These are phyloP conservation scores for Penaeus chinensis DNA, from an alignment of 1,140 invertebrate species.

Conservation along the genomic window DNA sequence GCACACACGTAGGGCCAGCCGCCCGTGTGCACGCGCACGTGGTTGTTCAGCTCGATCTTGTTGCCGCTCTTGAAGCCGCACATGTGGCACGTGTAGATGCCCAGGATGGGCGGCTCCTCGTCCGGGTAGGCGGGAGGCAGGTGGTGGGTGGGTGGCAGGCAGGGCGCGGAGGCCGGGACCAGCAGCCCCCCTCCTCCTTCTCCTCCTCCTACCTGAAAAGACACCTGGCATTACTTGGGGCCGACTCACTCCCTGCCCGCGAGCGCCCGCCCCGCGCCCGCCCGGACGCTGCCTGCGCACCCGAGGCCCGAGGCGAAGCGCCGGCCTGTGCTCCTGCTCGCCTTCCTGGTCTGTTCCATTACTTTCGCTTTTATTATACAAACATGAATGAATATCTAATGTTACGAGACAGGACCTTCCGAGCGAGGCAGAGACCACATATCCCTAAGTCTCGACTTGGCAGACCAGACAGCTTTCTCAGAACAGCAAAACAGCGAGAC, in stretches of 20 bases:
- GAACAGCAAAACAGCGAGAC: too few relatives aligned
- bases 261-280: background rate
- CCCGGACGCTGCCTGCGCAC: too few relatives aligned
- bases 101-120: background rate
- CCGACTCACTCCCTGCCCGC: background rate
- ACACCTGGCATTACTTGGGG: slow-evolving; percentile 35
- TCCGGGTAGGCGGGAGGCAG: background rate
- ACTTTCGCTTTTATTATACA: too few relatives aligned
- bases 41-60: slow-evolving; percentile 35
- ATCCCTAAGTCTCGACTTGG: too few relatives aligned
- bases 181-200: background rate
- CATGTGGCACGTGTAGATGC: slow-evolving; percentile 28
- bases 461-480: too few relatives aligned
- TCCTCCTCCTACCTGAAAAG: slow-evolving; percentile 39
- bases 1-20: slow-evolving; percentile 27
- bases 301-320: too few relatives aligned
- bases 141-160: background rate
- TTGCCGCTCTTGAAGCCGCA: slow-evolving; percentile 3
- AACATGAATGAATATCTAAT: too few relatives aligned
- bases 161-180: background rate
- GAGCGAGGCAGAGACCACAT: too few relatives aligned
- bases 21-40: slow-evolving; percentile 21
- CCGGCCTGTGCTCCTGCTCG: too few relatives aligned
- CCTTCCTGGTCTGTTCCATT: too few relatives aligned
- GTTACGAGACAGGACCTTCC: too few relatives aligned